Percentiles rank a stretch among this genome's conserved stretches.
phyloP scores from a whole-genome alignment of 2,113 vertebrate genomes.

The Microcebus jonahi region DNA sequence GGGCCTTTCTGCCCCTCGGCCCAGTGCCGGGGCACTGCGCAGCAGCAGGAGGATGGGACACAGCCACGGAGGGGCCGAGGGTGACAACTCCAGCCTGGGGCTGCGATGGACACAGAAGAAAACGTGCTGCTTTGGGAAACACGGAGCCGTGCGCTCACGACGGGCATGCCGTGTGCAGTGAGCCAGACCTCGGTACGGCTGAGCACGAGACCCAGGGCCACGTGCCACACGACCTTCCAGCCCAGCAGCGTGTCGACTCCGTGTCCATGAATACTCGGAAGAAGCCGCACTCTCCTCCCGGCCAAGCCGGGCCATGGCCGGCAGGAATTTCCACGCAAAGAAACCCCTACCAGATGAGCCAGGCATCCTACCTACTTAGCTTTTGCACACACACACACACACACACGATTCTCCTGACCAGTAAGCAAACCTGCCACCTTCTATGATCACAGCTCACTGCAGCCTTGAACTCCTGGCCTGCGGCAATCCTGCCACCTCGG shows the following conservation, averaged over 20 bases:
- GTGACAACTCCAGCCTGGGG: neutral
- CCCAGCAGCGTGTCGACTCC: neutral
- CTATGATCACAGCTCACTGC: no score
- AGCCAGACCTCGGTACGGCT: neutral
- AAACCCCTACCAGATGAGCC: neutral
- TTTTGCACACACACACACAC: neutral
- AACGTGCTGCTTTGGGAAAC: no score
- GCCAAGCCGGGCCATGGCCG: fast-evolving
- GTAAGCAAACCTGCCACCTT: neutral
- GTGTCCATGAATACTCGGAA: no score
- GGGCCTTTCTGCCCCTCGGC: no score
- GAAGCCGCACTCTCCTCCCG: neutral
- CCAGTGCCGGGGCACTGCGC: neutral
- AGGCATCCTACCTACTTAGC: no score
- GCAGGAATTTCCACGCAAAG: neutral
- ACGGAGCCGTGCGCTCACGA: no score
- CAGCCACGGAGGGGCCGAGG: neutral
- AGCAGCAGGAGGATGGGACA: neutral
- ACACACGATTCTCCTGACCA: neutral
- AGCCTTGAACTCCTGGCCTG: no score
- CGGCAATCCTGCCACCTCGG: no score
- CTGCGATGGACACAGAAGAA: neutral
- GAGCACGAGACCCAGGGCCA: no score
- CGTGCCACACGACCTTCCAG: fast-evolving
- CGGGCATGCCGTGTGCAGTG: no score